Evolutionary conservation across 35 echinoderm and acorn worm species (phyloP).

Genomic region (Acanthaster planci): DNA sequence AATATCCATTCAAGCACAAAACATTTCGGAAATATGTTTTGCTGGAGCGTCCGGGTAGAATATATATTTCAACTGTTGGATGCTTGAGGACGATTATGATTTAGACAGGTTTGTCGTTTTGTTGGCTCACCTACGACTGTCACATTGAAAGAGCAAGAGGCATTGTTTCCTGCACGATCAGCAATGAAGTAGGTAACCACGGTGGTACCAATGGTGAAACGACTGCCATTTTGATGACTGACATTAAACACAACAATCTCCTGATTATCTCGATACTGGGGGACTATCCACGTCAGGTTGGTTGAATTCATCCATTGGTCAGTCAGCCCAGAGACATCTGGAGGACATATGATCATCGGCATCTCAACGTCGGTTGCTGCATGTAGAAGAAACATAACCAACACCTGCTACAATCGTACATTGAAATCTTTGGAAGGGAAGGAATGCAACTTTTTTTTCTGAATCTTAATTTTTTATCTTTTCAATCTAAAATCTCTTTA

Average conservation of each 20-base stretch:
- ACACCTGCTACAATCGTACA: too few species aligned
- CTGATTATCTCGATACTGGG: conserved; percentile 49
- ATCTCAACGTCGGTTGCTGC: conserved; percentile 27
- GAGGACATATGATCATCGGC: conserved; percentile 50
- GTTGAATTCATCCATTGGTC: conserved; percentile 32
- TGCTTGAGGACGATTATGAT: background rate
- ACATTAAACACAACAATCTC: conserved; percentile 12
- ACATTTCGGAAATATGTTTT: too few species aligned
- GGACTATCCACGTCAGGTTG: conserved; percentile 44
- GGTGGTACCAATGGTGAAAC: conserved; percentile 33
- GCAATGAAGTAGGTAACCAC: conserved; percentile 6
- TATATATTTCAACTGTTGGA: too few species aligned
- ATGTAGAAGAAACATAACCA: background rate
- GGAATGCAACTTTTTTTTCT: too few species aligned
- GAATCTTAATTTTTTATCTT: too few species aligned
- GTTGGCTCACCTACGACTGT: conserved; percentile 36
- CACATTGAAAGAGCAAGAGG: conserved; percentile 19
- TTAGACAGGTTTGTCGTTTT: background rate
- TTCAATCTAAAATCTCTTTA: too few species aligned
- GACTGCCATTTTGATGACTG: conserved; percentile 12
- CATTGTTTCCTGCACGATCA: conserved; percentile 33
- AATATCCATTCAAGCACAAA: too few species aligned
- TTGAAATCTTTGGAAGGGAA: too few species aligned
- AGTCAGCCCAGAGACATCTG: conserved; percentile 15
- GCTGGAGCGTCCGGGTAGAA: too few species aligned